Evolutionary conservation across 2,888 invertebrate genomes (phyloP).

Genomic region (Dryadula phaetusa): DNA sequence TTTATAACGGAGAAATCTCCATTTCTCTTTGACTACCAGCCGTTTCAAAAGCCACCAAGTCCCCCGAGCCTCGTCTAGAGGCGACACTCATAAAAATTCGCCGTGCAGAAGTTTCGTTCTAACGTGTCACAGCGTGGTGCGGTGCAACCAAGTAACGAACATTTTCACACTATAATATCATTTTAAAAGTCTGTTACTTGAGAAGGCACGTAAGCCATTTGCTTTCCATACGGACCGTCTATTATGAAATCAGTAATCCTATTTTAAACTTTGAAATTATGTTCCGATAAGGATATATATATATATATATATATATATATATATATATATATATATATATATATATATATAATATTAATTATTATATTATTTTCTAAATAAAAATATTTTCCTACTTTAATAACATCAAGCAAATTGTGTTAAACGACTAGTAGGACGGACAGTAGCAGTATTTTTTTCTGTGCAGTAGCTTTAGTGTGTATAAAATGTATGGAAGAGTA

Average conservation of each 20-base stretch:
- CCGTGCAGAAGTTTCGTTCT: constrained; percentile 68
- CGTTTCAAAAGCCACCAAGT: constrained; percentile 76
- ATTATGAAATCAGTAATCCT: constrained; percentile 35
- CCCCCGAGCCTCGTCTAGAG: constrained; percentile 73
- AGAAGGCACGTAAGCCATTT: constrained; percentile 41
- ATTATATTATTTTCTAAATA: too few relatives aligned
- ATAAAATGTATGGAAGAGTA: too few relatives aligned
- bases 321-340: too few relatives aligned
- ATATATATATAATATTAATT: too few relatives aligned
- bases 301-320: too few relatives aligned
- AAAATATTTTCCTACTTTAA: too few relatives aligned
- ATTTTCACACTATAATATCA: constrained; percentile 63
- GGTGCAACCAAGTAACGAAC: constrained; percentile 54
- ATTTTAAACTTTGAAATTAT: constrained; percentile 36
- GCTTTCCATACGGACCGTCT: constrained; percentile 35
- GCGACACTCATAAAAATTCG: constrained; percentile 81
- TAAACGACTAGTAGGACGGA: too few relatives aligned
- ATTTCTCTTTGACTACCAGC: constrained; percentile 81
- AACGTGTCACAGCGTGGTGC: constrained; percentile 54
- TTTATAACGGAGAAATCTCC: constrained; percentile 82
- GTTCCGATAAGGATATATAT: constrained; percentile 18
- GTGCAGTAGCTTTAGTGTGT: too few relatives aligned
- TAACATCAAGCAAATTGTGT: too few relatives aligned
- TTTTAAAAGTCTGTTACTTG: constrained; percentile 52
- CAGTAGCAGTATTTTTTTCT: too few relatives aligned